Percentiles rank a stretch among this genome's conserved stretches.
Conservation (phyloP, 1,140 invertebrate genomes). For the Euschistus heros region DNA sequence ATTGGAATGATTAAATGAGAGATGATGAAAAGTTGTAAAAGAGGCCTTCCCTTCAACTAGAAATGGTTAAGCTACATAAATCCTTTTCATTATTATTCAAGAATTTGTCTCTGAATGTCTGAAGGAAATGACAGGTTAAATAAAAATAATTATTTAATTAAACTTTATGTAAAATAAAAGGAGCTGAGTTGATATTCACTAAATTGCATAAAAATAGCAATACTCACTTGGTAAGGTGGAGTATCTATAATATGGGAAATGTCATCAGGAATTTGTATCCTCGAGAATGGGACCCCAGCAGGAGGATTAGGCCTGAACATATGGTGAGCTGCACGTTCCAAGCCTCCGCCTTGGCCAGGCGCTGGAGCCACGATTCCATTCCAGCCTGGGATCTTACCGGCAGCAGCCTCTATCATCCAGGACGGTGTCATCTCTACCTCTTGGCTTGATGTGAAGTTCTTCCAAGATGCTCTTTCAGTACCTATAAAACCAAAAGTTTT, state of each 20-base stretch:
- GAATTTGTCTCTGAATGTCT: too few relatives aligned
- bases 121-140: too few relatives aligned
- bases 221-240: conserved; percentile 6
- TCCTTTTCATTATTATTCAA: too few relatives aligned
- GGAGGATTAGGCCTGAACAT: conserved; percentile 21
- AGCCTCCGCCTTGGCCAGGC: neutral
- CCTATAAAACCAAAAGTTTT: conserved; percentile 8
- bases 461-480: conserved; percentile 31
- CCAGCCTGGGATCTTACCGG: neutral
- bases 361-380: neutral
- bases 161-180: too few relatives aligned
- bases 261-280: conserved; percentile 21
- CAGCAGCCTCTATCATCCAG: conserved; percentile 22
- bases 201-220: too few relatives aligned
- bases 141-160: too few relatives aligned
- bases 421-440: conserved; percentile 27
- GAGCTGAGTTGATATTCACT: too few relatives aligned
- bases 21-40: too few relatives aligned
- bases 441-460: conserved; percentile 24
- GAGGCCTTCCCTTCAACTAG: too few relatives aligned
- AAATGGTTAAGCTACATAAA: too few relatives aligned
- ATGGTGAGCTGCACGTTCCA: conserved; percentile 13
- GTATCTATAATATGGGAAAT: conserved; percentile 23
- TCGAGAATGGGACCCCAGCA: conserved; percentile 14
- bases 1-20: too few relatives aligned